Evolutionary conservation across 2,888 invertebrate species (phyloP), one percentile per base, ranked within the genome.

Genomic region (Lagria hirta): DNA sequence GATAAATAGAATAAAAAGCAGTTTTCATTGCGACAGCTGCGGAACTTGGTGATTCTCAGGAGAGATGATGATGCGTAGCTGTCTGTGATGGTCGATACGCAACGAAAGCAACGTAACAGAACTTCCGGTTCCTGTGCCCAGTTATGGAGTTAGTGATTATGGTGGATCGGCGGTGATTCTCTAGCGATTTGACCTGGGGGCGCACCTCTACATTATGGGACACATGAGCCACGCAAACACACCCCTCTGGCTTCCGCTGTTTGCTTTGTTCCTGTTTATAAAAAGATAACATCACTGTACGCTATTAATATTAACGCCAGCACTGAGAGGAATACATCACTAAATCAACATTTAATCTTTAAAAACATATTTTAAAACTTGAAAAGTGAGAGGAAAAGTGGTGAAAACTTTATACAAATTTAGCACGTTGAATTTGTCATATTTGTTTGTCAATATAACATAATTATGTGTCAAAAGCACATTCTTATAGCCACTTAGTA

Each of bases 1-100:
- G 41, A 55, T 56, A 58, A 60, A 60, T 62, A 60, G 62, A 62
- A 62, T 61, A 62, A 61, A 62, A 61, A 62, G 43, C 56, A 58
- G 57, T 64, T 61, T 61, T 60, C 60, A 58, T 60, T 63, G 61
- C 58, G 57, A 55, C 58, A 60, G 57, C 54, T 57, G 58, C 56
- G 54, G 56, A 55, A 61, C 56, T 58, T 60, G 54, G 49, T 54
- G 45, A 32, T 37, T 41, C 50, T 48, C 53, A 33, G 21, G 41
- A 40, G 53, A 46, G 45, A 42, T 43, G 49, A 33, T 38, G 47
- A 50, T 37, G 43, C 43, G 35, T 30, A 43, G 35, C 24, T 7
- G 27, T n/a, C n/a, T n/a, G n/a, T 23, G 40, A 30, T 40, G 30
- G 30, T 40, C 40, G 29, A 43, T 42, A 24, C 17, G 24, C 16